Percentiles rank a stretch among this genome's conserved stretches.
Conservation (phyloP, 2,888 invertebrate species). For the Drosophila percnosoma region DNA sequence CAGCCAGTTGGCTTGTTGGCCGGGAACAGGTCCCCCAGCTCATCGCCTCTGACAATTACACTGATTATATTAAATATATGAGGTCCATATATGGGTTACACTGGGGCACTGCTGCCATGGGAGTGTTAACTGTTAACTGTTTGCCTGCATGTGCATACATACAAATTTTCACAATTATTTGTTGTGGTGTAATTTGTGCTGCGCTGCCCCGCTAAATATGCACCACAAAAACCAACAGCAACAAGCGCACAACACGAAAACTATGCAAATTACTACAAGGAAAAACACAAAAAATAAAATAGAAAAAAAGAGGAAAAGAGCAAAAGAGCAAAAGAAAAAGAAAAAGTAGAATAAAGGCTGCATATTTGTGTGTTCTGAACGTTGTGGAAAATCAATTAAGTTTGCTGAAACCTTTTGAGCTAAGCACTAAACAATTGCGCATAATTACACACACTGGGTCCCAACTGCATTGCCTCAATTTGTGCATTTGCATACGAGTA, state of each 20-base stretch:
- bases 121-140: constrained; percentile 74
- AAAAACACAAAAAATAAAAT: background rate
- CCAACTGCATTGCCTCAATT: constrained; percentile 73
- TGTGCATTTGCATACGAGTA: constrained; percentile 70
- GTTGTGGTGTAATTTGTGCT: constrained; percentile 62
- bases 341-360: constrained; percentile 18
- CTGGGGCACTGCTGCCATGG: constrained; percentile 35
- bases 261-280: constrained; percentile 66
- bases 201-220: constrained; percentile 56
- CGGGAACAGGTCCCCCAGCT: constrained; percentile 66
- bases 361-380: constrained; percentile 35
- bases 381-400: constrained; percentile 74
- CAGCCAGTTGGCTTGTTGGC: constrained; percentile 13
- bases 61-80: constrained; percentile 80
- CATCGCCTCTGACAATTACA: constrained; percentile 77
- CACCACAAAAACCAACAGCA: constrained; percentile 23
- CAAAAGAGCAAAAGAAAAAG: constrained; percentile 14
- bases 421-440: constrained; percentile 81
- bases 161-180: constrained; percentile 49
- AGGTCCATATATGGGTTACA: constrained; percentile 71
- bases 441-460: constrained; percentile 62
- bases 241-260: constrained; percentile 25
- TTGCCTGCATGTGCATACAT: constrained; percentile 30
- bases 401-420: constrained; percentile 64
- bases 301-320: background rate